These are phyloP conservation scores for Heloderma charlesbogerti DNA, from an alignment of 2,113 vertebrate species.

Conservation along the genomic window DNA sequence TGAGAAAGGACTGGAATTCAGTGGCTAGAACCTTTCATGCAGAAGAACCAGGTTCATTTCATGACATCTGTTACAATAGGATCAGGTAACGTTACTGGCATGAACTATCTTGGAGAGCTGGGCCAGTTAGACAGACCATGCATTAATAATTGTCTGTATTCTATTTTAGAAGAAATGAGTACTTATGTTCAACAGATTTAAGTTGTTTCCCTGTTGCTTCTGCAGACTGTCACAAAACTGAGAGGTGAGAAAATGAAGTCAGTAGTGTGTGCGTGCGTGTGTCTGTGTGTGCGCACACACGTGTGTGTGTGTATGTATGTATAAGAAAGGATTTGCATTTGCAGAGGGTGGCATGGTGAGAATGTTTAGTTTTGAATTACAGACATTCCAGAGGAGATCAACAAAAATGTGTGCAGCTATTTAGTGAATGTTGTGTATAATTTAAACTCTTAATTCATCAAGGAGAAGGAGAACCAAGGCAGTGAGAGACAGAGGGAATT, in stretches of 20 bases:
- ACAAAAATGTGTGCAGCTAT: not conserved
- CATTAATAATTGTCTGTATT: not conserved
- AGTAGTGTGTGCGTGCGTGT: not conserved
- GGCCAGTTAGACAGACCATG: no score
- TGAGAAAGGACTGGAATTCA: not conserved
- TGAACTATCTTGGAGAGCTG: not conserved
- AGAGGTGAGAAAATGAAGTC: not conserved
- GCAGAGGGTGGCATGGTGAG: no score
- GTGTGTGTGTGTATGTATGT: no score
- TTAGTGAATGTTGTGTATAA: not conserved
- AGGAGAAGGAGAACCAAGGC: not conserved
- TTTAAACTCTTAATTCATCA: not conserved
- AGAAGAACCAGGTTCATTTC: not conserved
- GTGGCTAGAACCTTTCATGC: not conserved
- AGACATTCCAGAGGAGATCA: no score
- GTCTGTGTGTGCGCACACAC: no score
- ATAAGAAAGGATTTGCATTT: no score
- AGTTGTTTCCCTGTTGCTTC: not conserved
- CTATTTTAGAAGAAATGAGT: not conserved
- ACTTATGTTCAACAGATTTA: not conserved
- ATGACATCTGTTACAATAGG: not conserved
- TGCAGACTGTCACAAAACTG: not conserved
- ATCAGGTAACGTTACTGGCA: not conserved
- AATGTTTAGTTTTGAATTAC: not conserved
- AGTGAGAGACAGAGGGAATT: not conserved